Conservation (phyloP, 2,888 invertebrate genomes). For the Amblyjoppa fuscipennis region DNA sequence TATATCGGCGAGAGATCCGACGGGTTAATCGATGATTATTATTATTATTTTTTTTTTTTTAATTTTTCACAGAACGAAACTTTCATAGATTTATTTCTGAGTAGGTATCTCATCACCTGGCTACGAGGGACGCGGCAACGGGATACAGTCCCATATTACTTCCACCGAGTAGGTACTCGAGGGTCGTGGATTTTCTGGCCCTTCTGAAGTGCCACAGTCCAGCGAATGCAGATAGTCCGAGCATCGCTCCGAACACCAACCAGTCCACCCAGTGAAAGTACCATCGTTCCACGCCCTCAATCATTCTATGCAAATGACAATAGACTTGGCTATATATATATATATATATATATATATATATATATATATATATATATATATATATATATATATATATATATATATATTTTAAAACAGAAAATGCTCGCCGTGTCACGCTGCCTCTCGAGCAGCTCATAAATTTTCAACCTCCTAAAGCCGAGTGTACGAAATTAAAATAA, state of each 20-base stretch:
- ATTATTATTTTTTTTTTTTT: not conserved
- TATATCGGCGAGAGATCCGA: slow-evolving; percentile 80
- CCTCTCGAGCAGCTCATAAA: not conserved
- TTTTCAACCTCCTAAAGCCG: not conserved
- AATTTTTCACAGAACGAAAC: not conserved
- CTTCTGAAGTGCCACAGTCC: slow-evolving; percentile 89
- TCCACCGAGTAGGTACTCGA: slow-evolving; percentile 92
- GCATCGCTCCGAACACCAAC: slow-evolving; percentile 90
- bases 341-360: not conserved
- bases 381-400: slow-evolving; percentile 21
- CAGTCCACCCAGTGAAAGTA: slow-evolving; percentile 87
- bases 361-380: too few species aligned
- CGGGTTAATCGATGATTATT: not conserved
- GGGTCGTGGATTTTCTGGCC: slow-evolving; percentile 87
- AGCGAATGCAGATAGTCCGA: slow-evolving; percentile 91
- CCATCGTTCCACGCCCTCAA: slow-evolving; percentile 74
- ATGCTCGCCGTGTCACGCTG: not conserved
- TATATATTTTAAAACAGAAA: not conserved
- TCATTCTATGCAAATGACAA: slow-evolving; percentile 61
- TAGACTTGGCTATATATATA: slow-evolving; percentile 14
- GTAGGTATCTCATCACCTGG: slow-evolving; percentile 87
- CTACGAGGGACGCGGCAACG: slow-evolving; percentile 94
- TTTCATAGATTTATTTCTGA: not conserved
- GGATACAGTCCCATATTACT: slow-evolving; percentile 92
- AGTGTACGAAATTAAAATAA: not conserved